phyloP scores from a whole-genome alignment of 2,888 invertebrate genomes.

The Nymphalis polychloros region DNA sequence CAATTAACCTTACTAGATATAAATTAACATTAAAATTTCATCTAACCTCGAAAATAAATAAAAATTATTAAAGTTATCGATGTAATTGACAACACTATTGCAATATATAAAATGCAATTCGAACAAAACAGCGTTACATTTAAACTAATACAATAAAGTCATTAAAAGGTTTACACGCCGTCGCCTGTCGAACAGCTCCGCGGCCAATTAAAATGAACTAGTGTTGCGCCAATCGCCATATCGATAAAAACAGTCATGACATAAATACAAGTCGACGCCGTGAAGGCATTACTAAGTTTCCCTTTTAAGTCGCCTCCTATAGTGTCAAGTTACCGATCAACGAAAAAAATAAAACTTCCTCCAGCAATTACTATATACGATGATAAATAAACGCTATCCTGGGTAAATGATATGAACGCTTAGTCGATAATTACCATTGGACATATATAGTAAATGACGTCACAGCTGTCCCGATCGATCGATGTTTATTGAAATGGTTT shows the following conservation, averaged over 20 bases:
- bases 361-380: slow-evolving; percentile 64
- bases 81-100: slow-evolving; percentile 35
- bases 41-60: neutral
- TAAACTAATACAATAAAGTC: slow-evolving; percentile 46
- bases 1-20: neutral
- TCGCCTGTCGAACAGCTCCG: slow-evolving; percentile 45
- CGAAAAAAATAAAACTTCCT: slow-evolving; percentile 53
- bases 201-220: slow-evolving; percentile 67
- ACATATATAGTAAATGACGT: slow-evolving; percentile 43
- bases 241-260: slow-evolving; percentile 62
- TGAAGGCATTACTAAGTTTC: slow-evolving; percentile 72
- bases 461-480: slow-evolving; percentile 8
- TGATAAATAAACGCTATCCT: slow-evolving; percentile 59
- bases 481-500: slow-evolving; percentile 4
- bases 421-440: slow-evolving; percentile 44
- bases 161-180: slow-evolving; percentile 47
- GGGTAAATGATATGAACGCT: slow-evolving; percentile 48
- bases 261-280: slow-evolving; percentile 69
- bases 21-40: neutral
- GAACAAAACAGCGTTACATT: slow-evolving; percentile 34
- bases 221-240: slow-evolving; percentile 59
- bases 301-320: slow-evolving; percentile 67
- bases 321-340: slow-evolving; percentile 65
- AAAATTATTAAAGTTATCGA: slow-evolving; percentile 28
- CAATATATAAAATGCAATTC: slow-evolving; percentile 38